A percentile compares a stretch with the other conserved stretches of the same genome.
Conservation (phyloP, 2,888 invertebrate genomes). For the Dyspetes luteomarginatus region DNA sequence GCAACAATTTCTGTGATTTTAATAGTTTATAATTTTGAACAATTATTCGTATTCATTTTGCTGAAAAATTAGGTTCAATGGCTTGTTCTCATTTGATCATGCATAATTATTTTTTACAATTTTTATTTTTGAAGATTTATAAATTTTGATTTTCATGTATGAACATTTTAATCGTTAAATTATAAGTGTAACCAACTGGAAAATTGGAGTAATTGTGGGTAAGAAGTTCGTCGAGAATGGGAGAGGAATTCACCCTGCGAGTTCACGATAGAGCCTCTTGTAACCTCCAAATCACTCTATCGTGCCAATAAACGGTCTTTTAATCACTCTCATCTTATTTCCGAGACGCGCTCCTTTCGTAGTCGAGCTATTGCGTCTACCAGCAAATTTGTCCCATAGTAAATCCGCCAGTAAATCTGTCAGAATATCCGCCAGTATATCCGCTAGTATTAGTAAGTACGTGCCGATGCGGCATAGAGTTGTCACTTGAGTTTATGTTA, state of each 20-base stretch:
- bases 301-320: conserved; percentile 33
- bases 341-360: not conserved
- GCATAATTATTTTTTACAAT: not conserved
- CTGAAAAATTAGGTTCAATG: not conserved
- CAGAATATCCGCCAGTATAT: conserved; percentile 19
- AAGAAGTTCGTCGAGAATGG: not conserved
- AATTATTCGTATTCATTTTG: not conserved
- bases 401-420: too few relatives aligned
- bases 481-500: conserved; percentile 45
- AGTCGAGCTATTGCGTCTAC: conserved; percentile 19
- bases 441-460: conserved; percentile 1
- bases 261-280: not conserved
- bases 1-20: too few relatives aligned
- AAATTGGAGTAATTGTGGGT: not conserved
- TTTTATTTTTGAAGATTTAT: not conserved
- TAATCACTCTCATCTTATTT: conserved; percentile 38
- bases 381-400: conserved; percentile 37
- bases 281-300: conserved; percentile 43
- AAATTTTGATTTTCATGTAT: too few relatives aligned
- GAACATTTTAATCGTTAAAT: not conserved
- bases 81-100: not conserved
- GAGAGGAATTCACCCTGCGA: conserved; percentile 4
- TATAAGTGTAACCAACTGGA: not conserved
- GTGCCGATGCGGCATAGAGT: conserved; percentile 16
- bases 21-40: too few relatives aligned